Conservation (phyloP, 1,140 invertebrate genomes). For the Drosophila micromelanica region DNA sequence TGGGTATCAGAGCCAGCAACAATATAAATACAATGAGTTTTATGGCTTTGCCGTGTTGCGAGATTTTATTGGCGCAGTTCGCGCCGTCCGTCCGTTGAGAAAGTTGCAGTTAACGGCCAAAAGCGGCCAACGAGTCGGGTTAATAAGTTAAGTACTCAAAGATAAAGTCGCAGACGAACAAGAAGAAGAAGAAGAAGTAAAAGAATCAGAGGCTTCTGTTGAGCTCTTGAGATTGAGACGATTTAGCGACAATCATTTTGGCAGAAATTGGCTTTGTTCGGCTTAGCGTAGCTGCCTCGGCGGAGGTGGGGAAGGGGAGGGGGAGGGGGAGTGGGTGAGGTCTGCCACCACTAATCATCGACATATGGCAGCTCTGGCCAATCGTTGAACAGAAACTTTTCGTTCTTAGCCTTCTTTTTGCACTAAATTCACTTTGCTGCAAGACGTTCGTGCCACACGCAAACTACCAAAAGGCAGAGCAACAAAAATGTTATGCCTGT, state of each 20-base stretch:
- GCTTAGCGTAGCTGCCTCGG: background rate
- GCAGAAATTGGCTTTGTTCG: background rate
- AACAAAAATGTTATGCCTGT: slow-evolving; percentile 42
- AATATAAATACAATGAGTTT: slow-evolving; percentile 66
- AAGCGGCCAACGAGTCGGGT: slow-evolving; percentile 13
- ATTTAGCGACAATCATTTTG: slow-evolving; percentile 23
- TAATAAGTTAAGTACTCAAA: slow-evolving; percentile 32
- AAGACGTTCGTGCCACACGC: slow-evolving; percentile 41
- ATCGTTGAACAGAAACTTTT: slow-evolving; percentile 10
- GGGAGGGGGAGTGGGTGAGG: too few relatives aligned
- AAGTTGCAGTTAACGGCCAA: slow-evolving; percentile 29
- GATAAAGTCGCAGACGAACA: background rate
- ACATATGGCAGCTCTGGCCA: slow-evolving; percentile 24
- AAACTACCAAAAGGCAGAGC: slow-evolving; percentile 1
- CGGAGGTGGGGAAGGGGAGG: too few relatives aligned
- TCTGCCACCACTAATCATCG: slow-evolving; percentile 34
- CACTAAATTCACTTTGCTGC: slow-evolving; percentile 36
- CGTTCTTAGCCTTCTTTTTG: slow-evolving; percentile 6
- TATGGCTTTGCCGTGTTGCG: slow-evolving; percentile 51
- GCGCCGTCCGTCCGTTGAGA: slow-evolving; percentile 4
- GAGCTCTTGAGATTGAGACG: slow-evolving; percentile 9
- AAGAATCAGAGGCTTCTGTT: background rate
- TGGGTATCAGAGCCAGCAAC: slow-evolving; percentile 13
- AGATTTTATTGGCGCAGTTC: slow-evolving; percentile 49
- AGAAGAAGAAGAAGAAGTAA: background rate